Evolutionary conservation across 1,140 invertebrate genomes (phyloP), one percentile per base, ranked within the genome.

Genomic region (Pararge aegeria): DNA sequence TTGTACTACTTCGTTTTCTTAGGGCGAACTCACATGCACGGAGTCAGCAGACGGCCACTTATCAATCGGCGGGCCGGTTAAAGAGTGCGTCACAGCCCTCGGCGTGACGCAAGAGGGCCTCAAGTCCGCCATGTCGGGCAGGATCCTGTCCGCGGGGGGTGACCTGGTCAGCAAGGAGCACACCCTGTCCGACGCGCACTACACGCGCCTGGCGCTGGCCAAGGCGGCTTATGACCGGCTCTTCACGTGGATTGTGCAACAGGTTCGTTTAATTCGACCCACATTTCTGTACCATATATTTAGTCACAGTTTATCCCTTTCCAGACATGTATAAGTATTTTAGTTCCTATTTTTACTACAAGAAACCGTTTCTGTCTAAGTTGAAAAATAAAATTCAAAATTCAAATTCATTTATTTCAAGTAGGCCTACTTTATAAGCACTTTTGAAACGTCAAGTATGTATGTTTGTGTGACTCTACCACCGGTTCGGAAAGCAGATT

Each of bases 131-230:
- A 88, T 99, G 64, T 96, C 94, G 61, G 95, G 95, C 64, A 91
- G 98, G 56, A 95, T 97, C 19, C 97, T 99, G 73, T 96, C 98
- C 1, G 97, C 97, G 0, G 94, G 96, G 52, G 97, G 97, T 1
- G 97, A 99, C 89, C 94, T 99, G 1, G 97, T 99, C 92, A 94
- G 96, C 79, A 99, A 99, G 90, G 93, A 93, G 60, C 96, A 98
- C 73, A 97, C 95, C 53, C 91, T 95, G 29, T 91, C 89, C 1
- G 96, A 98, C 79, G 97, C 97, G 1, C 92, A 94, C 64, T 97
- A 96, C 87, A 97, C 97, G n/a, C 91, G 97, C 73, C 96, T 98
- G 91, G 98, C 98, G 0, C 92, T 99, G 64, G 96, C 97, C 12
- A 99, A 99, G 92, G 97, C 97, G 3, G 93, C 98, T 44, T 98